phyloP scores from a whole-genome alignment of 2,888 invertebrate genomes.

The Apantesis nais region DNA sequence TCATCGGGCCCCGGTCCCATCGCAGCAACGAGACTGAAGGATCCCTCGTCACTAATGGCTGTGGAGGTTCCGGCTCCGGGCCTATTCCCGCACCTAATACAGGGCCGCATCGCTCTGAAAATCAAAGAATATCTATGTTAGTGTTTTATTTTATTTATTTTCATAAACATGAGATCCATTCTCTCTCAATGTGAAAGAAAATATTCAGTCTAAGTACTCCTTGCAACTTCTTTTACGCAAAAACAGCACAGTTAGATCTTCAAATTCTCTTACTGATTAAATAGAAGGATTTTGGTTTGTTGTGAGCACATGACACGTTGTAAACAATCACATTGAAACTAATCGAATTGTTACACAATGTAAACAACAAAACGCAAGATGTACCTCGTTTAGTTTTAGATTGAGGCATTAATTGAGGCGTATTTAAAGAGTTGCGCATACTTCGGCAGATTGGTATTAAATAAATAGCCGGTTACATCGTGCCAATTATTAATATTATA shows the following conservation, averaged over 20 bases:
- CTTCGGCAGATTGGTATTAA: conserved; percentile 41
- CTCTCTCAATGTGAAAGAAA: not conserved
- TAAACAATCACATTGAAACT: conserved; percentile 4
- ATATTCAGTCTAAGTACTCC: not conserved
- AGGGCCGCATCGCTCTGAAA: conserved; percentile 90
- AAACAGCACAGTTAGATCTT: not conserved
- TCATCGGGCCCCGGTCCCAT: conserved; percentile 75
- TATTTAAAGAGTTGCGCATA: conserved; percentile 37
- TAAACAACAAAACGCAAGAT: conserved; percentile 22
- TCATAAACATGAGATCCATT: not conserved
- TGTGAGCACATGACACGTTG: not conserved
- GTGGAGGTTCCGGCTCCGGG: conserved; percentile 89
- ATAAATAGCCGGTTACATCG: conserved; percentile 42
- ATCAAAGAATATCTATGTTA: not conserved
- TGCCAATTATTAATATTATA: conserved; percentile 51
- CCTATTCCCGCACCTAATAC: conserved; percentile 87
- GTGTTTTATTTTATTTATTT: not conserved
- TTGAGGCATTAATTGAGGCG: conserved; percentile 41
- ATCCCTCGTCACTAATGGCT: conserved; percentile 89
- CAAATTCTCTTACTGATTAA: not conserved
- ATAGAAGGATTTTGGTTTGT: not conserved
- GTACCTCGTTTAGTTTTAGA: conserved; percentile 40
- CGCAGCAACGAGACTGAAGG: conserved; percentile 87
- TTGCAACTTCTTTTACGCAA: not conserved
- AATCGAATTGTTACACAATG: not conserved